Evolutionary conservation across 2,113 vertebrate species (phyloP), one percentile per base, ranked within the genome.

Genomic region (Xiphophorus maculatus): DNA sequence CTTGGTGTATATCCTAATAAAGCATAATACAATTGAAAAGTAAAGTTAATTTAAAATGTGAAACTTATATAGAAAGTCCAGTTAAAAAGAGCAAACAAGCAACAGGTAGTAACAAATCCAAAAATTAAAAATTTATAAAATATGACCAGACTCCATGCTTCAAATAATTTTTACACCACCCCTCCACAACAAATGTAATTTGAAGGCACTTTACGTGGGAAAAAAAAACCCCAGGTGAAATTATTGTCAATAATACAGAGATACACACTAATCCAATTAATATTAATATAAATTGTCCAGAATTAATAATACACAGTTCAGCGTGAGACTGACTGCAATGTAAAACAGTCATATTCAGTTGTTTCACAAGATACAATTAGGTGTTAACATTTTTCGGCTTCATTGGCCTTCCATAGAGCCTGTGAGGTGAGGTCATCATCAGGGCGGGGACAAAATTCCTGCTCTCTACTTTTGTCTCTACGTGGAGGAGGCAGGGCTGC

Each of bases 401-500:
- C 0, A 28, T 7, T 15, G 0, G 29, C 3, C 1, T 54, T 74
- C 84, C 76, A 63, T 69, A 69, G 12, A 10, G 35, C 14, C 2
- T 0, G 76, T 48, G 32, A 0, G 35, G 80, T 88, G 84, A 87
- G 89, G 83, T 91, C 88, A 69, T 1, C 30, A 19, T 22, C 32
- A 7, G 90, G 92, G 91, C 89, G 90, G 84, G 40, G 79, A 62
- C 4, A 68, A 68, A 82, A 89, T 90, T 91, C 88, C 88, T 37
- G 62, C 77, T 2, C 71, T 81, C 80, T 87, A 87, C 85, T 90
- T 92, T 84, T 88, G 89, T 87, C 84, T 79, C 81, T 83, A 90
- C 89, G 90, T 91, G 92, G 89, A 91, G 81, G 83, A 91, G 83
- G 79, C 84, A 87, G 88, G 78, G 79, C 84, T 66, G 63, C 74